Evolutionary conservation across 2,797 vertebrate genomes (phyloP).

Genomic region (Peromyscus nudipes): DNA sequence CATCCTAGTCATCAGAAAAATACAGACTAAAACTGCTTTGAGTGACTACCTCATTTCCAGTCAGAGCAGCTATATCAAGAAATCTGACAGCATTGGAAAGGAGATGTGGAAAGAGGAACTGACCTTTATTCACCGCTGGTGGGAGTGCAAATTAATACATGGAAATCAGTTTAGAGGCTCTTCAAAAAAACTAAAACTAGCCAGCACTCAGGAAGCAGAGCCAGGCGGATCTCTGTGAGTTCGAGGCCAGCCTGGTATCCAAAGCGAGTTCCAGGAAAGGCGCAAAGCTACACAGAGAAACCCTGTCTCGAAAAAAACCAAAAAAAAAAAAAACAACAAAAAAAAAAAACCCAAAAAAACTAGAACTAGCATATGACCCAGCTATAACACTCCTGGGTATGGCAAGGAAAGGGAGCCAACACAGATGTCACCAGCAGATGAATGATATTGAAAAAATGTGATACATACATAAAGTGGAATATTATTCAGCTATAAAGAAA

Average conservation of each 20-base stretch:
- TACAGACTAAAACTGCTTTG: not conserved
- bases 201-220: too few species aligned
- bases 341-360: not conserved
- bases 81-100: not conserved
- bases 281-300: too few species aligned
- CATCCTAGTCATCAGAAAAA: not conserved
- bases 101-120: not conserved
- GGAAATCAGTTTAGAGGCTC: not conserved
- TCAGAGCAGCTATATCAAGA: not conserved
- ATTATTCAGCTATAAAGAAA: not conserved
- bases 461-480: not conserved
- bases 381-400: not conserved
- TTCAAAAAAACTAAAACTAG: not conserved
- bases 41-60: not conserved
- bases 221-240: too few species aligned
- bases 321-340: too few species aligned
- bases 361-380: not conserved
- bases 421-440: not conserved
- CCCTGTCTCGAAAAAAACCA: too few species aligned
- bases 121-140: not conserved
- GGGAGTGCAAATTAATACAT: not conserved
- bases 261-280: too few species aligned
- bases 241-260: too few species aligned
- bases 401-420: not conserved
- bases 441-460: not conserved